These are phyloP conservation scores for Patella ulyssiponensis DNA, from an alignment of 2,888 invertebrate species.

Conservation along the genomic window DNA sequence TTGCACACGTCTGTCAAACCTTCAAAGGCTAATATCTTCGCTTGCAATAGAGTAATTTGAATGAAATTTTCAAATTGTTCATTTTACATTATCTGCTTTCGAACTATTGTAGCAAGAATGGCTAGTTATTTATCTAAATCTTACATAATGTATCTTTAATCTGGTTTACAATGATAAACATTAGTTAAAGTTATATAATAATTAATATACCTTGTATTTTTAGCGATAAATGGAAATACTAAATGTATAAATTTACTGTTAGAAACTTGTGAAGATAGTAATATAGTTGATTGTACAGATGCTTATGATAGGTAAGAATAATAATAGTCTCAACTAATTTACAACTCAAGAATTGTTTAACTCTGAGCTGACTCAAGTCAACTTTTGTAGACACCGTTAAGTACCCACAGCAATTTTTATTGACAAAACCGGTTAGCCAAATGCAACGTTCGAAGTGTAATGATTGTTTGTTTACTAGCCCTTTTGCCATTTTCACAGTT, in stretches of 20 bases:
- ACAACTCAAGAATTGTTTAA: neutral
- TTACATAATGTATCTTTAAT: no score
- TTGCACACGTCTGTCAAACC: no score
- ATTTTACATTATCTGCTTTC: no score
- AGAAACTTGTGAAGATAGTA: conserved; percentile 70
- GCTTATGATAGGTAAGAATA: conserved; percentile 63
- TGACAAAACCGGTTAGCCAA: neutral
- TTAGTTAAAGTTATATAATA: neutral
- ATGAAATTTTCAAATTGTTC: no score
- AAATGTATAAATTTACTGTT: conserved; percentile 76
- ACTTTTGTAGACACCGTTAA: neutral
- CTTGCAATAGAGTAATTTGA: no score
- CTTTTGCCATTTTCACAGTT: neutral
- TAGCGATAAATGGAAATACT: conserved; percentile 76
- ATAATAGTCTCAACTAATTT: neutral
- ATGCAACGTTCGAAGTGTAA: no score
- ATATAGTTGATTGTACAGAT: conserved; percentile 70
- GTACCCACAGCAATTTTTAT: no score
- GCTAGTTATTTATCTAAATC: no score
- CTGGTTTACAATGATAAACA: no score
- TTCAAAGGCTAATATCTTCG: no score
- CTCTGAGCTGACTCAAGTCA: neutral
- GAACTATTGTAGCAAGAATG: no score
- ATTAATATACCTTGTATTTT: conserved; percentile 24
- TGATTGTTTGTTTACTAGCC: neutral